Conservation (phyloP, 2,888 invertebrate genomes). For the Eudasyphora cyanicolor region DNA sequence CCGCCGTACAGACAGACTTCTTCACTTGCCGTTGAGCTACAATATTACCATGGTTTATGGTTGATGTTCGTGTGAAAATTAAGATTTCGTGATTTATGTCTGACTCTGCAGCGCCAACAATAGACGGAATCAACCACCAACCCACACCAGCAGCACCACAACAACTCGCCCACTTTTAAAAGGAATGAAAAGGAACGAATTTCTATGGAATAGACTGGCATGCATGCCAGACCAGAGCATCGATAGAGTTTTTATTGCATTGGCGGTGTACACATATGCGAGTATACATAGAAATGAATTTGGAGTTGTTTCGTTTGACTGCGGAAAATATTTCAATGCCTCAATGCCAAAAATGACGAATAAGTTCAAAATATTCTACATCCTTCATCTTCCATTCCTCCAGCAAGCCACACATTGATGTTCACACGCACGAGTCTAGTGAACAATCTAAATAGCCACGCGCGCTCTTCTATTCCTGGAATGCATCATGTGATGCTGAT, state of each 20-base stretch:
- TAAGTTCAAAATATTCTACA: slow-evolving; percentile 49
- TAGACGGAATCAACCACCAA: slow-evolving; percentile 6
- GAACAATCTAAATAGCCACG: not conserved
- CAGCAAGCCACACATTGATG: slow-evolving; percentile 22
- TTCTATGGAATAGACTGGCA: not conserved
- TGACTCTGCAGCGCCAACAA: slow-evolving; percentile 41
- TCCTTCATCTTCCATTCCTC: too few species aligned
- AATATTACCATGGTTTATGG: slow-evolving; percentile 50
- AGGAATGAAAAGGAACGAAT: not conserved
- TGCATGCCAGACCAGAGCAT: not conserved
- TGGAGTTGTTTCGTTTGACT: not conserved
- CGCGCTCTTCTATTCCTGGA: not conserved
- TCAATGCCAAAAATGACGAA: slow-evolving; percentile 52
- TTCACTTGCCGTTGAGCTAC: not conserved
- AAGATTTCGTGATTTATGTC: slow-evolving; percentile 65
- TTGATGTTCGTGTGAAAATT: slow-evolving; percentile 63
- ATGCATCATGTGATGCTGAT: slow-evolving; percentile 11
- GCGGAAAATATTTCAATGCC: slow-evolving; percentile 17
- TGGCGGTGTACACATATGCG: too few species aligned
- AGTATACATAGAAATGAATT: not conserved
- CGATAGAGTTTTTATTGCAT: slow-evolving; percentile 2
- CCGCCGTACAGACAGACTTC: not conserved
- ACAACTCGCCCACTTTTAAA: slow-evolving; percentile 28
- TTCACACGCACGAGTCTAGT: not conserved
- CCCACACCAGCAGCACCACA: too few species aligned